phyloP scores from a whole-genome alignment of 2,888 invertebrate species.

The Quadroppia sp. region DNA sequence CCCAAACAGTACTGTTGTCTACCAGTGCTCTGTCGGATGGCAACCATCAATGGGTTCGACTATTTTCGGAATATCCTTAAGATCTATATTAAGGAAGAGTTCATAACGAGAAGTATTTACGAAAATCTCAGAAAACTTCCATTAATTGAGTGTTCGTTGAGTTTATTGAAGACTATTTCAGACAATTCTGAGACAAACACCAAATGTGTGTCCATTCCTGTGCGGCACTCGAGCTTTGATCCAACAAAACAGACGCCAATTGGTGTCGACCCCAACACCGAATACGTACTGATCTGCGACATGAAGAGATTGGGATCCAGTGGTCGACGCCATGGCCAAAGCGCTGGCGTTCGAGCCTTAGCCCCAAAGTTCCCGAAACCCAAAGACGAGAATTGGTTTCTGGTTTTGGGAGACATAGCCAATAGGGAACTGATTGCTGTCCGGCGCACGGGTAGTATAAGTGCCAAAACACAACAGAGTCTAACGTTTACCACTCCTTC shows the following conservation, averaged over 20 bases:
- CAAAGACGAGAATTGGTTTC: slow-evolving; percentile 94
- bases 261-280: slow-evolving; percentile 64
- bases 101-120: slow-evolving; percentile 42
- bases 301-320: slow-evolving; percentile 48
- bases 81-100: background rate
- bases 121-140: slow-evolving; percentile 61
- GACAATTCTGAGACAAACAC: background rate
- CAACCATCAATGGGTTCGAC: background rate
- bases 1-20: slow-evolving; percentile 7
- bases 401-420: slow-evolving; percentile 71
- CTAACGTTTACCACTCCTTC: slow-evolving; percentile 64
- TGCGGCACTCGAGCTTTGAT: background rate
- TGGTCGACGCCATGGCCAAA: slow-evolving; percentile 51
- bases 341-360: slow-evolving; percentile 58
- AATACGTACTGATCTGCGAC: slow-evolving; percentile 64
- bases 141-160: slow-evolving; percentile 31
- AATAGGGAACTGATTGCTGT: slow-evolving; percentile 71
- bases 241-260: slow-evolving; percentile 57
- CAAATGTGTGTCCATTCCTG: background rate
- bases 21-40: background rate
- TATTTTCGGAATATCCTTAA: background rate
- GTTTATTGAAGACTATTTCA: background rate
- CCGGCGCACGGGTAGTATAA: slow-evolving; percentile 62
- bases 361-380: slow-evolving; percentile 83
- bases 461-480: slow-evolving; percentile 50